A percentile compares a stretch with the other conserved stretches of the same genome.
These are phyloP conservation scores for Pteruthius melanotis DNA, from an alignment of 2,113 vertebrate genomes.

Conservation along the genomic window DNA sequence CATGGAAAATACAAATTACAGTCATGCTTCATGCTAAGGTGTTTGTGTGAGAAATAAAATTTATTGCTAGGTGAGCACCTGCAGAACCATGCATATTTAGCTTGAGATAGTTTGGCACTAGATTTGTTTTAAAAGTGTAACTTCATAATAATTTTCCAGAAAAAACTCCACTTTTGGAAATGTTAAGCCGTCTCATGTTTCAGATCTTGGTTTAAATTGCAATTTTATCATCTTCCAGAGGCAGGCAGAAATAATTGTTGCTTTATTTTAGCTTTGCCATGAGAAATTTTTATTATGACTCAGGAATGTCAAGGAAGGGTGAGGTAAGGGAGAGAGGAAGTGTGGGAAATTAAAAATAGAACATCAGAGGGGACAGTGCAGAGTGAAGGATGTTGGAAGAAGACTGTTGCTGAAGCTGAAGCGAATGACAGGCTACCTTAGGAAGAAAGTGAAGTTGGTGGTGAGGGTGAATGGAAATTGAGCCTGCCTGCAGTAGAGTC, in stretches of 20 bases:
- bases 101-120: background rate
- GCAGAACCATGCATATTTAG: background rate
- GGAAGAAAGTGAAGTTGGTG: background rate
- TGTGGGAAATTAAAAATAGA: background rate
- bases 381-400: background rate
- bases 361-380: background rate
- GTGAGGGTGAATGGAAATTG: background rate
- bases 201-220: background rate
- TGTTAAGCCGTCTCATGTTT: background rate
- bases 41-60: background rate
- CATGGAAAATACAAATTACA: background rate
- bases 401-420: background rate
- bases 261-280: background rate
- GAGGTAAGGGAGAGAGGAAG: background rate
- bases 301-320: background rate
- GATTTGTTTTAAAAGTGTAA: background rate
- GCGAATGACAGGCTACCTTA: background rate
- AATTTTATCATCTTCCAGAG: background rate
- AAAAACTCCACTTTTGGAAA: background rate
- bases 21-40: background rate
- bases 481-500: background rate
- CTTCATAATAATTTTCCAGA: background rate
- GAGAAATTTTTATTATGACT: background rate
- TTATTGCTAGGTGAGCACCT: background rate
- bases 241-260: background rate